Conservation (phyloP, 1,140 invertebrate genomes). For the Orchestia grillus region DNA sequence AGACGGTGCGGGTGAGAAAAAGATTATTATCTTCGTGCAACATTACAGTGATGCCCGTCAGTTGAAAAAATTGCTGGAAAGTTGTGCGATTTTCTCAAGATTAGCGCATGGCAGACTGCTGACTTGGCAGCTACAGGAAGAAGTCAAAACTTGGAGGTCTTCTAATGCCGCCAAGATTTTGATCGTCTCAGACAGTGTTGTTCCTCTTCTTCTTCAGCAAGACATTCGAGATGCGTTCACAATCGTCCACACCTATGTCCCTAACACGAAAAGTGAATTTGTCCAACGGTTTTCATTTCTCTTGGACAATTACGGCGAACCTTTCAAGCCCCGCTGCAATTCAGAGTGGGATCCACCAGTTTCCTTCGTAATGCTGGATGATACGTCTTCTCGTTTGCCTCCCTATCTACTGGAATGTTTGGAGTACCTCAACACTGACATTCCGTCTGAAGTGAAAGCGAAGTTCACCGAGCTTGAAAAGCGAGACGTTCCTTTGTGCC, state of each 20-base stretch:
- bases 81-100: neutral
- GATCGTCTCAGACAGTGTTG: neutral
- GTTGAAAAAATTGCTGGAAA: conserved; percentile 41
- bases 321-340: neutral
- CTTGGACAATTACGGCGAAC: conserved; percentile 15
- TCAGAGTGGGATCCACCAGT: neutral
- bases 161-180: neutral
- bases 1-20: neutral
- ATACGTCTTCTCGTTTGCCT: neutral
- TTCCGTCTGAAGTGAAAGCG: neutral
- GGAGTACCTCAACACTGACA: conserved; percentile 2
- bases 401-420: neutral
- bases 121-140: neutral
- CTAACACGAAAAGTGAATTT: conserved; percentile 15
- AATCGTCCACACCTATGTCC: conserved; percentile 8
- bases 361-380: neutral
- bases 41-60: conserved; percentile 7
- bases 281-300: conserved; percentile 40
- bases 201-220: conserved; percentile 32
- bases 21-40: conserved; percentile 11
- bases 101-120: neutral
- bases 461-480: neutral
- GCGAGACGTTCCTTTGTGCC: conserved; percentile 11
- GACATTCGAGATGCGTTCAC: conserved; percentile 14
- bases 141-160: conserved; percentile 28